Conservation (phyloP, 2,888 invertebrate species). For the Phytoseiulus persimilis region DNA sequence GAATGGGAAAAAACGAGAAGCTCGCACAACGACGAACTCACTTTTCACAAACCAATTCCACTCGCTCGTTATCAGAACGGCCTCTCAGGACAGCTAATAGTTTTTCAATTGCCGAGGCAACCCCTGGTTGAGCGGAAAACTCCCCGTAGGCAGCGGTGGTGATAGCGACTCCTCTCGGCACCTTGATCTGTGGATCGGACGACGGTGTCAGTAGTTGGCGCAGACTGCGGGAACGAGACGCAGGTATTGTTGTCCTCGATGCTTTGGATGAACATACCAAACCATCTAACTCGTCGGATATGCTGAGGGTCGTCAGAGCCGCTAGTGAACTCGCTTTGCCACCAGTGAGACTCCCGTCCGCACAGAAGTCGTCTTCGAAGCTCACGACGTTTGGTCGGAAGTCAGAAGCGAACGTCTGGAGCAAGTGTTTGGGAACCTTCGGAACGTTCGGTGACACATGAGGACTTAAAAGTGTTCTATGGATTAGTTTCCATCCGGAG, state of each 20-base stretch:
- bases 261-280: background rate
- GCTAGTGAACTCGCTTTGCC: slow-evolving; percentile 71
- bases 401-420: too few relatives aligned
- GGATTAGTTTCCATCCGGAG: too few relatives aligned
- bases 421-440: too few relatives aligned
- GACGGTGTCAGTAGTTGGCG: too few relatives aligned
- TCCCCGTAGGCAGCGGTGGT: background rate
- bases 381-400: slow-evolving; percentile 47
- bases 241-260: too few relatives aligned
- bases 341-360: slow-evolving; percentile 59
- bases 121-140: background rate
- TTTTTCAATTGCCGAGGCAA: background rate
- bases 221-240: too few relatives aligned
- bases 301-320: slow-evolving; percentile 53
- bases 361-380: slow-evolving; percentile 53
- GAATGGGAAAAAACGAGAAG: background rate
- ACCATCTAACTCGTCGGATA: background rate
- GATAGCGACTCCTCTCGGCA: slow-evolving; percentile 13
- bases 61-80: background rate
- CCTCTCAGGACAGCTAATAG: background rate
- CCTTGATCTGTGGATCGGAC: slow-evolving; percentile 11
- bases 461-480: too few relatives aligned
- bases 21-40: background rate
- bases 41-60: background rate
- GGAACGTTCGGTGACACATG: too few relatives aligned